Evolutionary conservation across 2,888 invertebrate species (phyloP).

Genomic region (Polyploca ridens): DNA sequence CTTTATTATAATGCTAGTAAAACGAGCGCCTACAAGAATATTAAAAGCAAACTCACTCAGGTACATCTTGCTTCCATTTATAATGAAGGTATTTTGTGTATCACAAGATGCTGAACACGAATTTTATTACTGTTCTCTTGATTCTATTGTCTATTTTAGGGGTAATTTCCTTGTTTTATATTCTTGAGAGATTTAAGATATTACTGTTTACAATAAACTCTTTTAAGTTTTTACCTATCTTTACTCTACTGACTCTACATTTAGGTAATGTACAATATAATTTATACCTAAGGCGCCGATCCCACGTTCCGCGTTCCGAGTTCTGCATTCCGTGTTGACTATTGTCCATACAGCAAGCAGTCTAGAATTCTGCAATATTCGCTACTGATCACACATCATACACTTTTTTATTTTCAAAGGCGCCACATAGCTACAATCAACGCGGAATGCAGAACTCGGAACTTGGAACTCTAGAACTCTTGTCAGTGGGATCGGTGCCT

Average conservation of each 20-base stretch:
- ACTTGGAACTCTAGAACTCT: too few species aligned
- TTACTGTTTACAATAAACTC: background rate
- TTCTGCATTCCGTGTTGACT: too few species aligned
- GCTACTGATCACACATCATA: too few species aligned
- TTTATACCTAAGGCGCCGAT: too few species aligned
- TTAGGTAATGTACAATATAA: too few species aligned
- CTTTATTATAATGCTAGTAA: constrained; percentile 42
- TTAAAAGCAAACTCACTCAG: constrained; percentile 45
- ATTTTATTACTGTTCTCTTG: background rate
- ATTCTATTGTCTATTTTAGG: background rate
- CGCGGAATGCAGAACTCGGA: too few species aligned
- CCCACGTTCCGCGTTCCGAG: too few species aligned
- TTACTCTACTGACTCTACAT: background rate
- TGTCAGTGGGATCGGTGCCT: too few species aligned
- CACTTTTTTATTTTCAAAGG: too few species aligned
- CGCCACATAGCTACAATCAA: too few species aligned
- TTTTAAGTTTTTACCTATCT: background rate
- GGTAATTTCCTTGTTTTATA: background rate
- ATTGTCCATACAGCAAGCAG: too few species aligned
- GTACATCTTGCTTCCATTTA: constrained; percentile 35
- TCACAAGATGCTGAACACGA: constrained; percentile 21
- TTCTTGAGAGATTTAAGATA: background rate
- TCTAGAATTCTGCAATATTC: too few species aligned
- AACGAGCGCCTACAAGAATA: constrained; percentile 51
- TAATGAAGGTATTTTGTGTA: constrained; percentile 35